Evolutionary conservation across 1,140 invertebrate species (phyloP).

Genomic region (Campodea augens): DNA sequence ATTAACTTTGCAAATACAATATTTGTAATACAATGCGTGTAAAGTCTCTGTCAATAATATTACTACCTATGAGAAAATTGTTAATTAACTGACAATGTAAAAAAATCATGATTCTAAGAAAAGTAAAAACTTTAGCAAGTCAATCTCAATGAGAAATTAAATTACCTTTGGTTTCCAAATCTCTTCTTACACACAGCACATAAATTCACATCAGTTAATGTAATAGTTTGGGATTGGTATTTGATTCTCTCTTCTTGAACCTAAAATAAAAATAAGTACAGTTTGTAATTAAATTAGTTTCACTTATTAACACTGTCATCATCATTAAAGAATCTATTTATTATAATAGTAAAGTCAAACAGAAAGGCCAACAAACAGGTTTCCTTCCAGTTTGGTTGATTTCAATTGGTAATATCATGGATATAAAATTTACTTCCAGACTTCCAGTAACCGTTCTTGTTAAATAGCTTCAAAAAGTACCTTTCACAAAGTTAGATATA

Average conservation of each 20-base stretch:
- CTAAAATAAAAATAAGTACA: slow-evolving; percentile 23
- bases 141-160: slow-evolving; percentile 6
- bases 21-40: slow-evolving; percentile 12
- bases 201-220: slow-evolving; percentile 66
- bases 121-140: neutral
- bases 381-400: too few species aligned
- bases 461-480: too few species aligned
- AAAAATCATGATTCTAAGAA: too few species aligned
- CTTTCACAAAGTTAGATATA: too few species aligned
- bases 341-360: slow-evolving; percentile 4
- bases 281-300: too few species aligned
- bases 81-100: too few species aligned
- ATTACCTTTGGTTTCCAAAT: slow-evolving; percentile 68
- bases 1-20: slow-evolving; percentile 10
- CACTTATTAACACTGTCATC: too few species aligned
- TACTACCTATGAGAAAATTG: slow-evolving; percentile 6
- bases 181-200: slow-evolving; percentile 82
- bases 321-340: too few species aligned
- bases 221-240: slow-evolving; percentile 56
- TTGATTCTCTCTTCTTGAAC: slow-evolving; percentile 57
- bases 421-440: slow-evolving; percentile 12
- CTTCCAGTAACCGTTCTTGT: too few species aligned
- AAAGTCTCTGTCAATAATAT: slow-evolving; percentile 11
- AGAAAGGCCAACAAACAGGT: slow-evolving; percentile 11
- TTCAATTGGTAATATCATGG: slow-evolving; percentile 12